These are phyloP conservation scores for Odontesthes bonariensis DNA, from an alignment of 2,113 vertebrate species.

Conservation along the genomic window DNA sequence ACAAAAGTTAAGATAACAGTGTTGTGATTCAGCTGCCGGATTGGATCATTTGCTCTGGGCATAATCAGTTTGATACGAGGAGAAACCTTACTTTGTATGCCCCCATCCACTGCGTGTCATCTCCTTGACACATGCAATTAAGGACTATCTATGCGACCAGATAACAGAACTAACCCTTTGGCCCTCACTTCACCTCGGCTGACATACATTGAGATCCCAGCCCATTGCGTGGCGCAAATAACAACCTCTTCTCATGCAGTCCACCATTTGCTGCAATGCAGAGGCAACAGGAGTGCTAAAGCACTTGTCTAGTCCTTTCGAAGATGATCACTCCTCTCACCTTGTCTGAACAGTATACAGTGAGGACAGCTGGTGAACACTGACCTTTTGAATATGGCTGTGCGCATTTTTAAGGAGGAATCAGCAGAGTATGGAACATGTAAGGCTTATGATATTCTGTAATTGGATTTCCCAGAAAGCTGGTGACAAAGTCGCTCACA, in stretches of 20 bases:
- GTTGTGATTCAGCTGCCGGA: constrained; percentile 35
- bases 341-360: constrained; percentile 33
- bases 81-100: constrained; percentile 50
- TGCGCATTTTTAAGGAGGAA: constrained; percentile 73
- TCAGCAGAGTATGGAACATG: constrained; percentile 80
- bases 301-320: constrained; percentile 59
- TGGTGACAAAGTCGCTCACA: constrained; percentile 85
- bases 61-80: constrained; percentile 58
- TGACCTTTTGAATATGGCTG: constrained; percentile 60
- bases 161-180: constrained; percentile 59
- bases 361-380: constrained; percentile 47
- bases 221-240: constrained; percentile 64
- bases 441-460: constrained; percentile 84
- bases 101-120: constrained; percentile 49
- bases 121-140: constrained; percentile 74
- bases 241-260: constrained; percentile 58
- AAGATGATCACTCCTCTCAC: constrained; percentile 58
- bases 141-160: constrained; percentile 60
- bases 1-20: constrained; percentile 47
- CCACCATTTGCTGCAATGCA: constrained; percentile 78
- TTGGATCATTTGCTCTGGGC: constrained; percentile 36
- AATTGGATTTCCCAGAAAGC: constrained; percentile 87
- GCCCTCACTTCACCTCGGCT: constrained; percentile 54
- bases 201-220: constrained; percentile 32
- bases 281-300: constrained; percentile 49